Conservation (phyloP, 1,140 invertebrate species). For the Pseudomyrmex gracilis region DNA sequence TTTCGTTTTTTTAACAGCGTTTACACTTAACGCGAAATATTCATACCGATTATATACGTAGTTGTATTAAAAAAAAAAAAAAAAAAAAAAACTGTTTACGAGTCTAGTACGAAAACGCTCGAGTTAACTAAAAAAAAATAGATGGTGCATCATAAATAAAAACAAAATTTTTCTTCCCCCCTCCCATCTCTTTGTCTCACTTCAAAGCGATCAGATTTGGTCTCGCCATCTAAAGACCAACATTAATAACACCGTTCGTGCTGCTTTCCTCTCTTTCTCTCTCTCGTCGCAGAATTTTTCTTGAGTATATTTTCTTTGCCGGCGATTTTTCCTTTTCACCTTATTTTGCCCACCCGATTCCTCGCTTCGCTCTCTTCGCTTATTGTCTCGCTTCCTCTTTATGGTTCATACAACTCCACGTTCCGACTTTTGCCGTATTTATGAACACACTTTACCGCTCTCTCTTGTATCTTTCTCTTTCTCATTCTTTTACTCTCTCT, state of each 20-base stretch:
- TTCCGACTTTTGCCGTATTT: conserved; percentile 60
- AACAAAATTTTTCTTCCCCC: too few relatives aligned
- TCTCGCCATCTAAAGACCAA: conserved; percentile 39
- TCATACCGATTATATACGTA: too few relatives aligned
- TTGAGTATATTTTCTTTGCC: conserved; percentile 53
- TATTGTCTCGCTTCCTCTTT: conserved; percentile 60
- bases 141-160: not conserved
- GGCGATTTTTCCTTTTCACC: conserved; percentile 58
- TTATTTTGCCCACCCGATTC: conserved; percentile 51
- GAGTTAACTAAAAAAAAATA: not conserved
- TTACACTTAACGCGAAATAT: too few relatives aligned
- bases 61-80: not conserved
- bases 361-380: conserved; percentile 31
- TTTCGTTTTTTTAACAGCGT: too few relatives aligned
- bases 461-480: conserved; percentile 6
- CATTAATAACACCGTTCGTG: conserved; percentile 48
- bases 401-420: conserved; percentile 48
- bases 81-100: too few relatives aligned
- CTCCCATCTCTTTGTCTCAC: conserved; percentile 4
- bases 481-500: not conserved
- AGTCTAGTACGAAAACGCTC: too few relatives aligned
- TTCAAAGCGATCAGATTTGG: conserved; percentile 49
- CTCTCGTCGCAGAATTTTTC: conserved; percentile 51
- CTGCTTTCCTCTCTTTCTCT: too few relatives aligned
- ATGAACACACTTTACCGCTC: conserved; percentile 58